Evolutionary conservation across 2,797 vertebrate species (phyloP).

Genomic region (Neopelma chrysocephalum): DNA sequence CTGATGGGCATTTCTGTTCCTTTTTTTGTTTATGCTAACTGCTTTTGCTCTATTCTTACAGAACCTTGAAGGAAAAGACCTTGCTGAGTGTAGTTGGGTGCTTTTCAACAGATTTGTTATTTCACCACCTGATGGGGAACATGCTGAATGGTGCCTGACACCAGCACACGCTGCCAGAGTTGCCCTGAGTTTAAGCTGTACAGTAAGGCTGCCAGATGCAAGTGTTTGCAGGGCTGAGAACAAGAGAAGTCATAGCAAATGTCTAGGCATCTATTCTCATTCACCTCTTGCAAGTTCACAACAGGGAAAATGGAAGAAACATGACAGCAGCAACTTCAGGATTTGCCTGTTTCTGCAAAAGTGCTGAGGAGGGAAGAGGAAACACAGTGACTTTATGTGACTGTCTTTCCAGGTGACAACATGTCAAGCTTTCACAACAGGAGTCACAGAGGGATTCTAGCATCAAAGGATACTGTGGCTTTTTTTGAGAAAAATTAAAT

Average conservation of each 20-base stretch:
- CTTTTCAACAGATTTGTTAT: not conserved
- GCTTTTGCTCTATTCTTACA: not conserved
- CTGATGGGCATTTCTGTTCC: not conserved
- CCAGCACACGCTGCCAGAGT: accelerated
- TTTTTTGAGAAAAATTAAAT: not conserved
- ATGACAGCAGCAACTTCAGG: not conserved
- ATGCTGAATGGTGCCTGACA: not conserved
- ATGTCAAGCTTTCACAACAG: not conserved
- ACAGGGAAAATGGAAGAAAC: not conserved
- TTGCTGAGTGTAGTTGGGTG: not conserved
- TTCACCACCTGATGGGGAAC: not conserved
- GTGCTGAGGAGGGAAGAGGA: not conserved
- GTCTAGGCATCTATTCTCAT: not conserved
- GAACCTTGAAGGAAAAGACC: not conserved
- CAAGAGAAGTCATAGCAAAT: not conserved
- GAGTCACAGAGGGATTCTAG: not conserved
- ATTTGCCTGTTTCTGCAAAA: not conserved
- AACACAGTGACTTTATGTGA: not conserved
- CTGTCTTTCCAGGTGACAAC: not conserved
- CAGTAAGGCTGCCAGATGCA: not conserved
- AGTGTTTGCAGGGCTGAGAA: not conserved
- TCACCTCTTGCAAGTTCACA: not conserved
- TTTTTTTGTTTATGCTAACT: not conserved
- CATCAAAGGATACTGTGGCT: not conserved
- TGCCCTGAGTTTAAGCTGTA: not conserved